Conservation (phyloP, 1,140 invertebrate species). For the Pectinophora gossypiella region DNA sequence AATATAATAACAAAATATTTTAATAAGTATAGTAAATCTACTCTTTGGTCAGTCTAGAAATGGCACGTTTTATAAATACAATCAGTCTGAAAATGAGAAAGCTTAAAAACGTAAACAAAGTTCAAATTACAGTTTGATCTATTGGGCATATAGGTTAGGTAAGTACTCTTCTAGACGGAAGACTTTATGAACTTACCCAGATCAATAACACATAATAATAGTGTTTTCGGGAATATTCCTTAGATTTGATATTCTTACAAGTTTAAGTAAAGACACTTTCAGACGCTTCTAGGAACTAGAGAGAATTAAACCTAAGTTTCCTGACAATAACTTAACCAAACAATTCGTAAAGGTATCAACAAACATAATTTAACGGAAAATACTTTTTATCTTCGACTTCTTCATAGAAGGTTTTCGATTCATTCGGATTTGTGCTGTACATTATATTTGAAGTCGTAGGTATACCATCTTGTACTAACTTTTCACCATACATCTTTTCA, state of each 20-base stretch:
- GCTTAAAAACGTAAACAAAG: too few relatives aligned
- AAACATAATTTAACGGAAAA: slow-evolving; percentile 49
- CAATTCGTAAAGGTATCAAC: slow-evolving; percentile 28
- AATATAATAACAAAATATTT: too few relatives aligned
- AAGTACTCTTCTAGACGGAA: background rate
- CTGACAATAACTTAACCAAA: too few relatives aligned
- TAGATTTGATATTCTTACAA: background rate
- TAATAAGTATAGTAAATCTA: too few relatives aligned
- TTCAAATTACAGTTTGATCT: too few relatives aligned
- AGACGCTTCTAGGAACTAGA: background rate
- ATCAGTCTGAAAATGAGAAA: too few relatives aligned
- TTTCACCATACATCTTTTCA: slow-evolving; percentile 31
- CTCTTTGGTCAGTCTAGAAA: too few relatives aligned
- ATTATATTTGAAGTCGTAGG: background rate
- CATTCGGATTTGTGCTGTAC: slow-evolving; percentile 14
- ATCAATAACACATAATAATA: background rate
- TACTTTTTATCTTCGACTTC: slow-evolving; percentile 52
- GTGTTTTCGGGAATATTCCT: background rate
- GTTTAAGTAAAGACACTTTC: slow-evolving; percentile 1
- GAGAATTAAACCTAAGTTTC: slow-evolving; percentile 6
- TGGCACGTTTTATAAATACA: too few relatives aligned
- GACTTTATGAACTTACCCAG: too few relatives aligned
- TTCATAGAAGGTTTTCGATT: slow-evolving; percentile 19
- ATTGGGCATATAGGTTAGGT: too few relatives aligned
- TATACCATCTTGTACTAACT: background rate